A percentile compares a stretch with the other conserved stretches of the same genome.
phyloP scores from a whole-genome alignment of 1,140 invertebrate genomes.

The Camponotus floridanus region DNA sequence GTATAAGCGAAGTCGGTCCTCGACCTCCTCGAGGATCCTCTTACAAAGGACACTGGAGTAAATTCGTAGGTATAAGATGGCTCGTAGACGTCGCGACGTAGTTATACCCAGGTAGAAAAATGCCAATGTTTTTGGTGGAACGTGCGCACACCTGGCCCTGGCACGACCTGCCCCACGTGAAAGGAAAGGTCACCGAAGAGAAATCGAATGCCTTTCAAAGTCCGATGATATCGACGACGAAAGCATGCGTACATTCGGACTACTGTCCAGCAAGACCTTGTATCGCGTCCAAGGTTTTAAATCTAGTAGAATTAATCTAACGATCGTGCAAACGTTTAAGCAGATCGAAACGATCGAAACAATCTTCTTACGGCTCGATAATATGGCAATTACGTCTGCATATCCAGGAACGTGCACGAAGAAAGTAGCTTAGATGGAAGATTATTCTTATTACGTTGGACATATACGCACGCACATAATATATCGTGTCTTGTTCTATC shows the following conservation, averaged over 20 bases:
- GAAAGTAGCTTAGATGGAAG: no score
- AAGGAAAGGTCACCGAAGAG: constrained; percentile 73
- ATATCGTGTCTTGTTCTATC: no score
- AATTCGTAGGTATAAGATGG: constrained; percentile 27
- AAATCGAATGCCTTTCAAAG: constrained; percentile 69
- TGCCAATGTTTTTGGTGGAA: constrained; percentile 61
- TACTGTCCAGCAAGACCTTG: constrained; percentile 67
- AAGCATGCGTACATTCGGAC: constrained; percentile 37
- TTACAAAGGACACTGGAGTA: constrained; percentile 58
- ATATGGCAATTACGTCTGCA: not conserved
- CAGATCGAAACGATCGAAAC: not conserved
- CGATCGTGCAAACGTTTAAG: not conserved
- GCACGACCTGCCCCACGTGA: constrained; percentile 76
- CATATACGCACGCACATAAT: no score
- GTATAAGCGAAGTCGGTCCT: constrained; percentile 51
- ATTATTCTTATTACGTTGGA: no score
- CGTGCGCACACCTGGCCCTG: constrained; percentile 65
- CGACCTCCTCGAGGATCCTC: constrained; percentile 59
- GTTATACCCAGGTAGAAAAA: constrained; percentile 59
- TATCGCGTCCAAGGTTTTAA: constrained; percentile 63
- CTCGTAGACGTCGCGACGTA: not conserved
- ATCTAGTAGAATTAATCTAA: constrained; percentile 60
- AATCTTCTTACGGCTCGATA: not conserved
- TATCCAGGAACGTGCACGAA: not conserved
- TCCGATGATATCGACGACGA: constrained; percentile 67